phyloP scores from a whole-genome alignment of 2,888 invertebrate genomes.

The Tholera decimalis region DNA sequence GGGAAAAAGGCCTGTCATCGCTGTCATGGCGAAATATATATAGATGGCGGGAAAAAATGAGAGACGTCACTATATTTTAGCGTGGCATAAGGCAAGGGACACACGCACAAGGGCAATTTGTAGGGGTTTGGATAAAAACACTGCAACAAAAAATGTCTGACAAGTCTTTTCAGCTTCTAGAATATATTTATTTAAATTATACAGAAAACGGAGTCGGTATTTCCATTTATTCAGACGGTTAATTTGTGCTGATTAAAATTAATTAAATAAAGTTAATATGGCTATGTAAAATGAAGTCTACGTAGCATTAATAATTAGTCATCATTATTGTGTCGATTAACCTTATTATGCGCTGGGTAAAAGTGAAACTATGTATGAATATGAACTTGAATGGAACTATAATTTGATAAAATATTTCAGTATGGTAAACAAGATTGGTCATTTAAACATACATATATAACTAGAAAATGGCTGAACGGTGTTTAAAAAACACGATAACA shows the following conservation, averaged over 20 bases:
- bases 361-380: slow-evolving; percentile 42
- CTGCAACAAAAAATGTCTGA: not conserved
- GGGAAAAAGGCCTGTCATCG: slow-evolving; percentile 88
- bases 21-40: slow-evolving; percentile 86
- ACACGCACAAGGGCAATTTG: slow-evolving; percentile 51
- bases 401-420: slow-evolving; percentile 24
- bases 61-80: slow-evolving; percentile 86
- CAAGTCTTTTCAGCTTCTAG: not conserved
- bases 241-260: slow-evolving; percentile 19
- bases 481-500: not conserved
- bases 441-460: not conserved
- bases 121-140: slow-evolving; percentile 8
- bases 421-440: slow-evolving; percentile 2
- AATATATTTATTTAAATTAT: not conserved
- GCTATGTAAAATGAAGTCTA: slow-evolving; percentile 11
- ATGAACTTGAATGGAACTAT: not conserved
- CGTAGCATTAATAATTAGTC: slow-evolving; percentile 30
- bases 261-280: slow-evolving; percentile 16
- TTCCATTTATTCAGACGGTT: slow-evolving; percentile 5
- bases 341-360: slow-evolving; percentile 31
- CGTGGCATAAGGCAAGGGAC: slow-evolving; percentile 69
- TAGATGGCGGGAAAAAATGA: slow-evolving; percentile 82
- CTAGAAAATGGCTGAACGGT: not conserved
- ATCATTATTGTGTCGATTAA: slow-evolving; percentile 37
- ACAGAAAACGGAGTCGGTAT: not conserved